Evolutionary conservation across 2,113 vertebrate species (phyloP).

Genomic region (Rhinopomastus cyanomelas): DNA sequence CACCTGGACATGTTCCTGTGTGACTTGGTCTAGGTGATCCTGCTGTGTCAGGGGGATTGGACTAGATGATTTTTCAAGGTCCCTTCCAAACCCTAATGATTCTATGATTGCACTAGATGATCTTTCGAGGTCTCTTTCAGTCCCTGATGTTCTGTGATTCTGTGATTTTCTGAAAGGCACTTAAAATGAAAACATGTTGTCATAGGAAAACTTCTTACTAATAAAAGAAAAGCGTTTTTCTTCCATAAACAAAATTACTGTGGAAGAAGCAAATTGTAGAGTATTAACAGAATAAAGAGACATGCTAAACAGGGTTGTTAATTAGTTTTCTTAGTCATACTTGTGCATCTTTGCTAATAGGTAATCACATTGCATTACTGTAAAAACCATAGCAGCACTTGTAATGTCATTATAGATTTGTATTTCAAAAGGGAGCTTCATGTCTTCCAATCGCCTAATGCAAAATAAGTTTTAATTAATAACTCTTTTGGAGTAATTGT

Average conservation of each 20-base stretch:
- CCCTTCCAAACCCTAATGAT: no score
- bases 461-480: slow-evolving; percentile 59
- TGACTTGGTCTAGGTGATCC: no score
- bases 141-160: no score
- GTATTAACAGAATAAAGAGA: slow-evolving; percentile 1
- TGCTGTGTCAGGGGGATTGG: no score
- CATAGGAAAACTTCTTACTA: not conserved
- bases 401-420: slow-evolving; percentile 40
- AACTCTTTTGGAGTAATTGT: slow-evolving; percentile 46
- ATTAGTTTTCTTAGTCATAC: slow-evolving; percentile 47
- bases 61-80: no score
- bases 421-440: slow-evolving; percentile 35
- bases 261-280: not conserved
- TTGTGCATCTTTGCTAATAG: slow-evolving; percentile 8
- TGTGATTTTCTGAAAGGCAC: no score
- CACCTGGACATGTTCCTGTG: no score
- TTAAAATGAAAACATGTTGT: not conserved
- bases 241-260: not conserved
- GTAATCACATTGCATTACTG: slow-evolving; percentile 31
- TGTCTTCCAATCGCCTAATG: slow-evolving; percentile 23
- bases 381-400: not conserved
- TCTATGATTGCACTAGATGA: no score
- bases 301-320: not conserved
- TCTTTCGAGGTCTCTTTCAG: no score
- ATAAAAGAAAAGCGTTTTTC: not conserved